phyloP scores from a whole-genome alignment of 2,888 invertebrate genomes.

The Eilema sororculum region DNA sequence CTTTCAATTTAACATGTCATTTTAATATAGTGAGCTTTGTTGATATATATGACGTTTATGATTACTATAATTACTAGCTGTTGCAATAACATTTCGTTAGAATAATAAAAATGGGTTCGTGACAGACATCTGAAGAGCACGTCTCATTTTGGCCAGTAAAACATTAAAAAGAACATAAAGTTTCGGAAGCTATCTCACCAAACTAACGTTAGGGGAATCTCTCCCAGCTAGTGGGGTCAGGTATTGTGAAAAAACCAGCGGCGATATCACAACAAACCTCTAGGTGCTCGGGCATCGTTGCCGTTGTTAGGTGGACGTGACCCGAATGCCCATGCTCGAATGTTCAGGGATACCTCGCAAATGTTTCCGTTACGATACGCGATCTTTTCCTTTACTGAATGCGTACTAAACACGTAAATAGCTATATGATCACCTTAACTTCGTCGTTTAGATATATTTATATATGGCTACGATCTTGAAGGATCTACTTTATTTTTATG shows the following conservation, averaged over 20 bases:
- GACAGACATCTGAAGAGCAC: slow-evolving; percentile 54
- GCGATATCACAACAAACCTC: slow-evolving; percentile 85
- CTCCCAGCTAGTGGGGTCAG: slow-evolving; percentile 75
- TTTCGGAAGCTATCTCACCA: slow-evolving; percentile 64
- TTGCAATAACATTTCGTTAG: slow-evolving; percentile 27
- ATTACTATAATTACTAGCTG: background rate
- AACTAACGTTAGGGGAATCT: slow-evolving; percentile 76
- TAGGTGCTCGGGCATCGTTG: slow-evolving; percentile 75
- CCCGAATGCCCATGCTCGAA: slow-evolving; percentile 74
- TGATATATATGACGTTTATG: background rate
- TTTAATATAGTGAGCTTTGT: background rate
- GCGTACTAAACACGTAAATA: slow-evolving; percentile 79
- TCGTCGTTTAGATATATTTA: slow-evolving; percentile 66
- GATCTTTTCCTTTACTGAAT: slow-evolving; percentile 79
- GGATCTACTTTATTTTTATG: slow-evolving; percentile 51
- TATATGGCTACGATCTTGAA: slow-evolving; percentile 50
- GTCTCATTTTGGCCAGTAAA: slow-evolving; percentile 62
- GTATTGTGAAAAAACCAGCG: slow-evolving; percentile 80
- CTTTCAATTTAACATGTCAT: background rate
- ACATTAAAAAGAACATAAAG: slow-evolving; percentile 72
- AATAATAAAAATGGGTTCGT: slow-evolving; percentile 48
- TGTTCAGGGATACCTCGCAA: slow-evolving; percentile 80
- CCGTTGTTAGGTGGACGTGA: slow-evolving; percentile 82
- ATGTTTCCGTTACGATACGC: slow-evolving; percentile 82
- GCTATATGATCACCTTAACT: slow-evolving; percentile 75